phyloP scores from a whole-genome alignment of 1,140 invertebrate genomes.

The Frieseomelitta varia region DNA sequence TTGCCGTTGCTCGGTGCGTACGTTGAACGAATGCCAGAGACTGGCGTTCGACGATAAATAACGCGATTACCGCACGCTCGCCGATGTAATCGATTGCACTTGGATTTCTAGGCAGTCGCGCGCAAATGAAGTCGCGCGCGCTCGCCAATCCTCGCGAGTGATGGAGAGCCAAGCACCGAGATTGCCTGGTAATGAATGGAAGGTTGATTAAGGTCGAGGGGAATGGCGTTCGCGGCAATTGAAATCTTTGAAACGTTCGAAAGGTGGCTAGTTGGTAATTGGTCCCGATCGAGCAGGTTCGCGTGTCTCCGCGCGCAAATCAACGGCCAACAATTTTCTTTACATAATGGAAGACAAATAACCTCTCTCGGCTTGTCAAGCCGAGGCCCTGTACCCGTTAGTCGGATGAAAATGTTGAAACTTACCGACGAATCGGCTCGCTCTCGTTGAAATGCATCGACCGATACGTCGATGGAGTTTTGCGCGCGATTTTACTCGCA shows the following conservation, averaged over 20 bases:
- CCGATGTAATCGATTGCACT: slow-evolving; percentile 51
- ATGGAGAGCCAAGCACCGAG: not conserved
- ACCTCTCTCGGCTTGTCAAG: not conserved
- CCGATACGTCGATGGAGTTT: too few relatives aligned
- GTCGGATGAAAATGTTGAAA: not conserved
- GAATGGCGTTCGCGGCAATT: not conserved
- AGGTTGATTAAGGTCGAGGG: slow-evolving; percentile 33
- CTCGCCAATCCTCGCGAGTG: slow-evolving; percentile 3
- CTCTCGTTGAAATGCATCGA: not conserved
- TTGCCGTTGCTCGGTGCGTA: slow-evolving; percentile 17
- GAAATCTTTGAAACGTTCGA: slow-evolving; percentile 11
- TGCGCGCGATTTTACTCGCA: not conserved
- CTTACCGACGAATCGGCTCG: not conserved
- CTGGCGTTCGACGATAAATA: slow-evolving; percentile 46
- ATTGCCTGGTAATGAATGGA: slow-evolving; percentile 38
- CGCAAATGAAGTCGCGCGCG: slow-evolving; percentile 46
- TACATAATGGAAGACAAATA: slow-evolving; percentile 17
- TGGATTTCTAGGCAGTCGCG: slow-evolving; percentile 16
- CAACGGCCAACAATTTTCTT: not conserved
- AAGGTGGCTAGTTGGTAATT: slow-evolving; percentile 6
- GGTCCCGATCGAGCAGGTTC: slow-evolving; percentile 1
- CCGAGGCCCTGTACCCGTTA: not conserved
- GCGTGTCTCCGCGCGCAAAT: not conserved
- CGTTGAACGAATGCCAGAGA: not conserved
- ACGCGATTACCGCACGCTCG: slow-evolving; percentile 49